These are phyloP conservation scores for Caenorhabditis sulstoni DNA, from an alignment of 2,888 invertebrate genomes.

Conservation along the genomic window DNA sequence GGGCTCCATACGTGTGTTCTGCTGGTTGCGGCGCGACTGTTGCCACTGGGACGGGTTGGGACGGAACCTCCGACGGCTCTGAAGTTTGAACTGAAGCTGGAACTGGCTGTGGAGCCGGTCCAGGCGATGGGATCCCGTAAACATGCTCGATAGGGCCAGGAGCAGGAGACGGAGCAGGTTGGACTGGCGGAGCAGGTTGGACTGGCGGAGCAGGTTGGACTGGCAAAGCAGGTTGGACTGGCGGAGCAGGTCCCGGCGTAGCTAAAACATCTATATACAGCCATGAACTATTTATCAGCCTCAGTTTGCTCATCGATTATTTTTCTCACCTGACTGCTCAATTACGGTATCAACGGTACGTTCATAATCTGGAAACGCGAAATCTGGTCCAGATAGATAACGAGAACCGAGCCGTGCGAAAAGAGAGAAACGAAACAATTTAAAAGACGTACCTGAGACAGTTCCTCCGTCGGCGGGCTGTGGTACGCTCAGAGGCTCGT, in stretches of 20 bases:
- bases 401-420: slow-evolving; percentile 41
- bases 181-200: slow-evolving; percentile 35
- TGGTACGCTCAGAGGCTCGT: slow-evolving; percentile 38
- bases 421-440: not conserved
- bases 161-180: slow-evolving; percentile 23
- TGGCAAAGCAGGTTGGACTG: too few species aligned
- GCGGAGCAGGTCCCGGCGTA: slow-evolving; percentile 12
- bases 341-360: slow-evolving; percentile 48
- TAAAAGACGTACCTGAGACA: slow-evolving; percentile 17
- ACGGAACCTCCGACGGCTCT: not conserved
- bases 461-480: slow-evolving; percentile 27
- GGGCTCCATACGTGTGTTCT: slow-evolving; percentile 49
- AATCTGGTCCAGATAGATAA: not conserved
- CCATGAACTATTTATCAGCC: not conserved
- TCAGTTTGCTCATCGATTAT: not conserved
- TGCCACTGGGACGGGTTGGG: slow-evolving; percentile 1
- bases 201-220: slow-evolving; percentile 29
- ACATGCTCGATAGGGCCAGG: slow-evolving; percentile 44
- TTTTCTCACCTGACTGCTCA: slow-evolving; percentile 42
- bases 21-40: slow-evolving; percentile 37
- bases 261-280: slow-evolving; percentile 12
- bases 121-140: slow-evolving; percentile 46
- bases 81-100: slow-evolving; percentile 1
- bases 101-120: slow-evolving; percentile 18
- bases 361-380: slow-evolving; percentile 38